Evolutionary conservation across 2,797 vertebrate genomes (phyloP).

Genomic region (Etheostoma perlongum): DNA sequence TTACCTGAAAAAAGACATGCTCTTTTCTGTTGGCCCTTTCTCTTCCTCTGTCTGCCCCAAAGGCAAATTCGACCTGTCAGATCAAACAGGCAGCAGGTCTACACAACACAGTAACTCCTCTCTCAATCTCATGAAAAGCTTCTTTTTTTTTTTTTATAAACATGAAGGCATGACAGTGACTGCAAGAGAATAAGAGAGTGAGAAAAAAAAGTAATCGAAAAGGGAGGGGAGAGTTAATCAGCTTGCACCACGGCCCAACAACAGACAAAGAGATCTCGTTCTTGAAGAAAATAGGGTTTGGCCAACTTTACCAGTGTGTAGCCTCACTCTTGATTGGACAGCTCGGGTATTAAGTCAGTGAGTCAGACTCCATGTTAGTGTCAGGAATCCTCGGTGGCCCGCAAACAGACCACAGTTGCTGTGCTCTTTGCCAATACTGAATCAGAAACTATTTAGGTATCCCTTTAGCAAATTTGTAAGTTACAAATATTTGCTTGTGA

Average conservation of each 20-base stretch:
- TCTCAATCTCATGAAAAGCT: constrained; percentile 15
- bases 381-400: constrained; percentile 24
- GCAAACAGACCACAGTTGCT: constrained; percentile 21
- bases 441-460: not conserved
- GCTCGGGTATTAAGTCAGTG: constrained; percentile 54
- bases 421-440: not conserved
- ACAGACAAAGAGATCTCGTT: constrained; percentile 76
- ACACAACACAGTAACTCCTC: constrained; percentile 51
- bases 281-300: constrained; percentile 32
- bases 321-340: constrained; percentile 24
- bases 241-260: constrained; percentile 49
- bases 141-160: constrained; percentile 25
- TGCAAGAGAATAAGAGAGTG: constrained; percentile 19
- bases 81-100: constrained; percentile 82
- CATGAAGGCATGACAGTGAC: constrained; percentile 33
- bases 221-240: constrained; percentile 58
- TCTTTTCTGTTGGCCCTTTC: constrained; percentile 80
- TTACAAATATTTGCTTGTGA: constrained; percentile 20
- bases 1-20: constrained; percentile 86
- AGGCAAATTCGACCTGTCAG: constrained; percentile 86
- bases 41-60: constrained; percentile 75
- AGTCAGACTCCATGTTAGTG: constrained; percentile 36
- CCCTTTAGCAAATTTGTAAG: constrained; percentile 4
- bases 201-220: constrained; percentile 20
- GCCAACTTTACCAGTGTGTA: constrained; percentile 18